Conservation (phyloP, 2,888 invertebrate species). For the Megamerina dolium region DNA sequence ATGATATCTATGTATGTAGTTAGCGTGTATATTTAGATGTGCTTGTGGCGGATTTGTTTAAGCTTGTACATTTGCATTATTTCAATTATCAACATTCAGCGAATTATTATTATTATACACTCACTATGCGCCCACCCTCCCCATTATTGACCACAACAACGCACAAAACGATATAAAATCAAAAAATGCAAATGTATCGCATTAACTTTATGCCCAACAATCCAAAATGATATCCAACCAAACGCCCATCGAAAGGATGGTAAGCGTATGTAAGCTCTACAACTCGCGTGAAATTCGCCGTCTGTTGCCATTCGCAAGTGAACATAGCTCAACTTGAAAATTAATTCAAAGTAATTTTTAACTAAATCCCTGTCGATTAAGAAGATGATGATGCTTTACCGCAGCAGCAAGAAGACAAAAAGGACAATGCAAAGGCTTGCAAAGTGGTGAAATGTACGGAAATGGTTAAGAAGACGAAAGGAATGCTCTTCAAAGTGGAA, state of each 20-base stretch:
- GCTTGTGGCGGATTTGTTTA: slow-evolving; percentile 39
- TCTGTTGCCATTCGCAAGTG: too few relatives aligned
- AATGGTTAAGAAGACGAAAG: too few relatives aligned
- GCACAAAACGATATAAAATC: too few relatives aligned
- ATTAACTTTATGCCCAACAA: slow-evolving; percentile 37
- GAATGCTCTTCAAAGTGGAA: too few relatives aligned
- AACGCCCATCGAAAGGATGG: slow-evolving; percentile 1
- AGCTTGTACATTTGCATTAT: slow-evolving; percentile 42
- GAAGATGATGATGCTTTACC: not conserved
- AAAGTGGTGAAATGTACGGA: too few relatives aligned
- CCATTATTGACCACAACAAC: slow-evolving; percentile 37
- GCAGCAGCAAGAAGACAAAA: not conserved
- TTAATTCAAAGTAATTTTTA: slow-evolving; percentile 32
- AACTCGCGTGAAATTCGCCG: too few relatives aligned
- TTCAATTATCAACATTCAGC: slow-evolving; percentile 33
- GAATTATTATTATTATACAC: slow-evolving; percentile 3
- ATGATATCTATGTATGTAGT: too few relatives aligned
- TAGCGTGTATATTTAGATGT: too few relatives aligned
- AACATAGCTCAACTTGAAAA: too few relatives aligned
- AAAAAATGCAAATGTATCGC: slow-evolving; percentile 45
- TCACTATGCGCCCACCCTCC: not conserved
- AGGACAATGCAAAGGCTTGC: too few relatives aligned
- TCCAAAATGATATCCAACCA: slow-evolving; percentile 1
- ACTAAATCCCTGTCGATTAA: slow-evolving; percentile 26
- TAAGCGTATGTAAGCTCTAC: too few relatives aligned